Base-by-base conservation (phyloP, 2,888 invertebrate species). In the Thecocarcelia acutangulata region DNA sequence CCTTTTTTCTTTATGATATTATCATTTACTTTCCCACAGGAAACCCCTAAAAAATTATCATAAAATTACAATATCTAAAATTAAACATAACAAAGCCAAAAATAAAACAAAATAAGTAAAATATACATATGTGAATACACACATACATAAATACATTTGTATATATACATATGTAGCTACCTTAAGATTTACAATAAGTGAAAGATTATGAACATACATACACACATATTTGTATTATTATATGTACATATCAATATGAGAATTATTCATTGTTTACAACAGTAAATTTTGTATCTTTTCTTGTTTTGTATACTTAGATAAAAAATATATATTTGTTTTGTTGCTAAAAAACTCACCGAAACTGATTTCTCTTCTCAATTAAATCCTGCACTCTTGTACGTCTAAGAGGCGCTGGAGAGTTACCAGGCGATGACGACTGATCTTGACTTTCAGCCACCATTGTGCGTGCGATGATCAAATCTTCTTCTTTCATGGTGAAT, bases 381-480 rank as follows among this genome's bases (percentile, higher is more conserved):
- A 95, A 90, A 85, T 93, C 93, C 13, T 92, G 91, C 0, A 94
- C 92, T 3, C 92, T 91, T 1, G 93, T 93, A 88, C 94, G 95
- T 83, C 94, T 92, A 17, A 94, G 87, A 0, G 94, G 93, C 11
- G 91, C 92, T 0, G 94, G 94, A 0, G 93, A 93, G 24, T 92
- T 93, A 8, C 93, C 93, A 0, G 93, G 93, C 1, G 93, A 93
- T 21, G 93, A 93, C n/a, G 80, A 69, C 3, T 66, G 72, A 50
- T 74, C 82, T 61, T 83, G 83, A 5, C 84, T 83, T 58, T 83
- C 93, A 92, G 86, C 87, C n/a, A 87, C 89, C 86, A 96, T 91
- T 13, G 95, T 94, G 76, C 94, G 93, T 4, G 96, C 96, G 87
- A 96, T 91, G 84, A 94, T 93, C 81, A 96, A 88, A 89, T 95